A percentile compares a stretch with the other conserved stretches of the same genome.
phyloP scores from a whole-genome alignment of 1,140 invertebrate genomes.

The Mizuhopecten yessoensis region DNA sequence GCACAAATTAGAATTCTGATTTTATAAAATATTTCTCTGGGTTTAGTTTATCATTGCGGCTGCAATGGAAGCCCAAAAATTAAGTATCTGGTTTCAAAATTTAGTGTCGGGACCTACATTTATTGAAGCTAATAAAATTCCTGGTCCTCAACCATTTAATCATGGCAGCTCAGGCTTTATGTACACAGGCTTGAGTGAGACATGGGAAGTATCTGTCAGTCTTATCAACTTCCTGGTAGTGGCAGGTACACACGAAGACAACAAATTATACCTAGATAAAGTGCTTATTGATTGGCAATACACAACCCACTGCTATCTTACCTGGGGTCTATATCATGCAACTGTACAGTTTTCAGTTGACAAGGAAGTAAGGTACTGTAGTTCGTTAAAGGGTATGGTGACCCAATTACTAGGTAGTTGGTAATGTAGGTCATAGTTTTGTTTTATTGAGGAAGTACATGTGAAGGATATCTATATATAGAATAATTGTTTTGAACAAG shows the following conservation, averaged over 20 bases:
- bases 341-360: neutral
- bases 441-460: too few relatives aligned
- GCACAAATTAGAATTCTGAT: neutral
- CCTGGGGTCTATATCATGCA: neutral
- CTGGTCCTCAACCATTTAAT: neutral
- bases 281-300: neutral
- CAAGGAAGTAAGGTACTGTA: neutral
- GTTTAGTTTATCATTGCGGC: neutral
- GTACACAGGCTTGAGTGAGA: neutral
- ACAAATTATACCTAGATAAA: neutral
- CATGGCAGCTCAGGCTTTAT: neutral
- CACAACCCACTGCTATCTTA: neutral
- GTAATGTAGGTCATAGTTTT: too few relatives aligned
- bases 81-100: neutral
- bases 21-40: neutral
- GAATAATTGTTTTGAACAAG: too few relatives aligned
- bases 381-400: too few relatives aligned
- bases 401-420: too few relatives aligned
- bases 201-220: neutral
- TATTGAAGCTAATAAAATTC: neutral
- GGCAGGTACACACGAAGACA: neutral
- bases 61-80: neutral
- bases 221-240: neutral
- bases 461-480: too few relatives aligned
- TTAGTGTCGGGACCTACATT: neutral